Base-by-base conservation (phyloP, 2,113 vertebrate species). In the Mormyrus lacerda region DNA sequence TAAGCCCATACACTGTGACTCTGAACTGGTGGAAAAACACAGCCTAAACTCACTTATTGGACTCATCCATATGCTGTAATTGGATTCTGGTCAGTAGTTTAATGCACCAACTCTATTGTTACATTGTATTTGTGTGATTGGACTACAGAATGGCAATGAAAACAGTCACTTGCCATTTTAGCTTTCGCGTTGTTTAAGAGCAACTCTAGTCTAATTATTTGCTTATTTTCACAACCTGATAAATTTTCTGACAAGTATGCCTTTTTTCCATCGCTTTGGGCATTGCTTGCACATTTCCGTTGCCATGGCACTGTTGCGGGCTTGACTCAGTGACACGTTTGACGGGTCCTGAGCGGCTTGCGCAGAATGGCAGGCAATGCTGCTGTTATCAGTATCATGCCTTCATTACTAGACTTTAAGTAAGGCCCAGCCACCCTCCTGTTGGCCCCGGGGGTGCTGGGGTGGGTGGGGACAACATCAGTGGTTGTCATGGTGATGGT, bases 401-500 rank as follows among this genome's bases (percentile, higher is more conserved):
- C 87, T 47, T 47, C 24, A 73, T 88, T 88, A 88, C 42, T 24
- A 69, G 61, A 15, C 87, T 88, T 45, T 73, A 61, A 69, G 87
- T 47, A 44, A 48, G 27, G n/a, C 53, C 53, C 51, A 19, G 58
- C 21, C 58, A 73, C 11, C 58, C n/a, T 88, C 10, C 53, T 19
- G 39, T 45, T 88, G 55, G 87, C 87, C 79, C 24, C n/a, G 1
- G 42, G 58, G 61, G 86, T 69, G 44, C 58, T 73, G 35, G 15
- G 65, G 55, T 87, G 45, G 83, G 55, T 45, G 89, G 84, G 84
- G 50, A 85, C 51, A 65, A 19, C 42, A 31, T 15, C 31, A 17
- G 45, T 27, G 47, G 88, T 88, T 79, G 88, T 84, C 79, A 58
- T 19, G 88, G 82, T 17, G 35, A 89, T 65, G 88, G 79, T 53